Evolutionary conservation across 2,797 vertebrate species (phyloP).

Genomic region (Sebastes ruberrimus): DNA sequence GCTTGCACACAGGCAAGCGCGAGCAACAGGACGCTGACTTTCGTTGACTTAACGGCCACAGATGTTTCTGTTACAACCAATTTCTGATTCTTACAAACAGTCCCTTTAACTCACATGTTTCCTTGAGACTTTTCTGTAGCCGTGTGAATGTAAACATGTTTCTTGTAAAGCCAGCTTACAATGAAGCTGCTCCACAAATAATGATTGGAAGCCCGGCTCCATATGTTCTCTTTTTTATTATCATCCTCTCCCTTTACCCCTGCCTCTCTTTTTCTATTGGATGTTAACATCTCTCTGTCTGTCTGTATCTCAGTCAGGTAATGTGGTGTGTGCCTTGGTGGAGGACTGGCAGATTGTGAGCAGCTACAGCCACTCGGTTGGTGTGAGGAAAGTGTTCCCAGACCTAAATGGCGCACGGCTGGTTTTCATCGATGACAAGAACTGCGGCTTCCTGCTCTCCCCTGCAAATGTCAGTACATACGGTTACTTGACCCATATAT

Average conservation of each 20-base stretch:
- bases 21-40: too few species aligned
- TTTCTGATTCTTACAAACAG: too few species aligned
- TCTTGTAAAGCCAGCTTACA: background rate
- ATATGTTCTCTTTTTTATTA: background rate
- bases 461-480: slow-evolving; percentile 82
- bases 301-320: slow-evolving; percentile 83
- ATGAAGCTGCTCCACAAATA: background rate
- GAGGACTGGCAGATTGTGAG: slow-evolving; percentile 94
- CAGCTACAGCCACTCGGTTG: slow-evolving; percentile 89
- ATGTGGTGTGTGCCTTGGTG: slow-evolving; percentile 90
- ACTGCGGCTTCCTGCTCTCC: slow-evolving; percentile 92
- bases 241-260: background rate
- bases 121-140: background rate
- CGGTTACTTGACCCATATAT: background rate
- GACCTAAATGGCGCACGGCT: slow-evolving; percentile 90
- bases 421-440: slow-evolving; percentile 95
- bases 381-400: slow-evolving; percentile 92
- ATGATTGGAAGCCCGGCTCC: background rate
- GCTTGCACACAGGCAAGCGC: too few species aligned
- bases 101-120: background rate
- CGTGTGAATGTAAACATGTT: background rate
- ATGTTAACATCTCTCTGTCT: background rate
- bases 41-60: too few species aligned
- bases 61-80: too few species aligned
- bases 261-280: background rate